These are phyloP conservation scores for Hystrix brachyura DNA, from an alignment of 2,113 vertebrate species.

Conservation along the genomic window DNA sequence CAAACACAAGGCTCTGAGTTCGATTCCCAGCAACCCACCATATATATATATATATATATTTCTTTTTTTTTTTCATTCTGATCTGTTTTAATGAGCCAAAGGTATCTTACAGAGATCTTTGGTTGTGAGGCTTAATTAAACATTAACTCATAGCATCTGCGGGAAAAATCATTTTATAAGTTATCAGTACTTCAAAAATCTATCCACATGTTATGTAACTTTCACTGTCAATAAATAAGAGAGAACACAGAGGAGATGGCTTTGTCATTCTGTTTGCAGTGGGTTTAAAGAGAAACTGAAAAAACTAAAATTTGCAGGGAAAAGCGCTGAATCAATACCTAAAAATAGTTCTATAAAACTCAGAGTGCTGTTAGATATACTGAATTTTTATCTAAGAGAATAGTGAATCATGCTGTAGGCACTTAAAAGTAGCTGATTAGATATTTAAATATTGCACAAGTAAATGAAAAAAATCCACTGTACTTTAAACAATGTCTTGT, in stretches of 20 bases:
- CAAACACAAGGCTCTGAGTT: no score
- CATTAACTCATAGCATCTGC: conserved; percentile 68
- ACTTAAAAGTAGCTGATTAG: conserved; percentile 48
- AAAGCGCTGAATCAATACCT: neutral
- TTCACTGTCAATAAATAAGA: conserved; percentile 61
- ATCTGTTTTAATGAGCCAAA: conserved; percentile 57
- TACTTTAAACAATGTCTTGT: conserved; percentile 65
- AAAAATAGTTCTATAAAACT: conserved; percentile 47
- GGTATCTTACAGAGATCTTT: conserved; percentile 59
- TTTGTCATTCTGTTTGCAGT: neutral
- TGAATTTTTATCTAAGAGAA: conserved; percentile 15
- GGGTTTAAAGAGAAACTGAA: conserved; percentile 22
- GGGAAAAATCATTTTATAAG: conserved; percentile 60
- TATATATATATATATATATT: no score
- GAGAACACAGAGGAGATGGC: neutral
- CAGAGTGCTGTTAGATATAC: neutral
- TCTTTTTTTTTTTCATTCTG: neutral
- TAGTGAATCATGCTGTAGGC: conserved; percentile 29
- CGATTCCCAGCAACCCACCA: no score
- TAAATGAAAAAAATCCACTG: conserved; percentile 58
- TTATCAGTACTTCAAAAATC: conserved; percentile 53
- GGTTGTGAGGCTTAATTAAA: conserved; percentile 76
- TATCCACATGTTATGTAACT: conserved; percentile 56
- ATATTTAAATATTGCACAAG: conserved; percentile 74
- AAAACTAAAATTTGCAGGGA: conserved; percentile 45